Evolutionary conservation across 2,113 vertebrate species (phyloP).

Genomic region (Triplophysa dalaica): DNA sequence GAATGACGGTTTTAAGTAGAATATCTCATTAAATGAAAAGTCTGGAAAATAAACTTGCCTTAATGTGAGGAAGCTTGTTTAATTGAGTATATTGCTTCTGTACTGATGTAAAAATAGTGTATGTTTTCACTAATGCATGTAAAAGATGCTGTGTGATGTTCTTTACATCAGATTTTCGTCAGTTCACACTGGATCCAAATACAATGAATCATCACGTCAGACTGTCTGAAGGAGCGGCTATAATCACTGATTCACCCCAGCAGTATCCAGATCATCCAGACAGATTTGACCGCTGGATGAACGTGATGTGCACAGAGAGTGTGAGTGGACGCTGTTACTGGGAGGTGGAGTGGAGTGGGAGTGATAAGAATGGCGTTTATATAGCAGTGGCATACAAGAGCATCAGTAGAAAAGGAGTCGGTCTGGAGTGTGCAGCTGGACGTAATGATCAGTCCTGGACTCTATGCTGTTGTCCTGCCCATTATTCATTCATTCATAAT

Average conservation of each 20-base stretch:
- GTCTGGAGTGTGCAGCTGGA: slow-evolving; percentile 67
- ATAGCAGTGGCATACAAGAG: slow-evolving; percentile 69
- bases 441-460: slow-evolving; percentile 74
- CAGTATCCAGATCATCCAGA: slow-evolving; percentile 20
- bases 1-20: no score
- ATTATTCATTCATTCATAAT: slow-evolving; percentile 73
- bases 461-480: slow-evolving; percentile 39
- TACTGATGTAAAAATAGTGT: slow-evolving; percentile 25
- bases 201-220: background rate
- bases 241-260: background rate
- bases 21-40: no score
- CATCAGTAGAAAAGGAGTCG: slow-evolving; percentile 24
- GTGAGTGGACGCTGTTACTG: background rate
- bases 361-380: slow-evolving; percentile 43
- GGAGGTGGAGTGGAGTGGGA: background rate
- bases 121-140: no score
- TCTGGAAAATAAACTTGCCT: no score
- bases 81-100: background rate
- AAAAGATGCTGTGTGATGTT: slow-evolving; percentile 55
- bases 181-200: slow-evolving; percentile 34
- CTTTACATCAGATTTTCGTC: background rate
- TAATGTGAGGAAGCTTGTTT: no score
- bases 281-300: background rate
- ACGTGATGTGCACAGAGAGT: background rate
- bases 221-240: slow-evolving; percentile 12